Percentiles rank a stretch among this genome's conserved stretches.
Conservation (phyloP, 2,888 invertebrate species). For the Urechis unicinctus region DNA sequence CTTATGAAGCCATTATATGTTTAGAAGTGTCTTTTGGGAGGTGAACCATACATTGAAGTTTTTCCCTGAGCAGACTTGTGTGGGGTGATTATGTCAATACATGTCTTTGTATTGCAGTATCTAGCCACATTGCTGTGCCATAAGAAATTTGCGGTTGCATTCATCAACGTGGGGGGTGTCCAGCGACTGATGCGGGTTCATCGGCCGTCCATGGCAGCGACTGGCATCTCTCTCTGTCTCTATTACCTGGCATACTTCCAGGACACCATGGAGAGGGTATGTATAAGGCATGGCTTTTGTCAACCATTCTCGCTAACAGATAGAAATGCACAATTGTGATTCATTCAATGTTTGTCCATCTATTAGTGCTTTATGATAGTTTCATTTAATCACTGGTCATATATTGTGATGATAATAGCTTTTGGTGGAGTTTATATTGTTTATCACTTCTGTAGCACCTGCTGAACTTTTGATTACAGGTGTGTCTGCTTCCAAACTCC, state of each 20-base stretch:
- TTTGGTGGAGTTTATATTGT: neutral
- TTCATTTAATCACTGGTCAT: too few species aligned
- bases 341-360: too few species aligned
- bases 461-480: slow-evolving; percentile 28
- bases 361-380: too few species aligned
- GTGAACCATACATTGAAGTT: too few species aligned
- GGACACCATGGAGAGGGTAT: slow-evolving; percentile 91
- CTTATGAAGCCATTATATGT: too few species aligned
- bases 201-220: slow-evolving; percentile 88
- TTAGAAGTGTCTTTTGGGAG: neutral
- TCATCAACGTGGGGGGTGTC: slow-evolving; percentile 81
- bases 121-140: slow-evolving; percentile 90
- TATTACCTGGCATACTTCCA: slow-evolving; percentile 96
- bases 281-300: too few species aligned
- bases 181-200: slow-evolving; percentile 82
- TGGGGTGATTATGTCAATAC: too few species aligned
- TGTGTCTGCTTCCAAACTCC: slow-evolving; percentile 72
- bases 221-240: slow-evolving; percentile 90
- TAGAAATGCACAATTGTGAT: too few species aligned
- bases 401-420: too few species aligned
- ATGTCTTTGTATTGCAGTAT: too few species aligned
- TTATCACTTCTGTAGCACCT: neutral
- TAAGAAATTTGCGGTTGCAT: slow-evolving; percentile 96
- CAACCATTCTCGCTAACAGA: too few species aligned
- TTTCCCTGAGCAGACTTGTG: too few species aligned